Base-by-base conservation (phyloP, 2,888 invertebrate species). In the Creontiades dilutus region DNA sequence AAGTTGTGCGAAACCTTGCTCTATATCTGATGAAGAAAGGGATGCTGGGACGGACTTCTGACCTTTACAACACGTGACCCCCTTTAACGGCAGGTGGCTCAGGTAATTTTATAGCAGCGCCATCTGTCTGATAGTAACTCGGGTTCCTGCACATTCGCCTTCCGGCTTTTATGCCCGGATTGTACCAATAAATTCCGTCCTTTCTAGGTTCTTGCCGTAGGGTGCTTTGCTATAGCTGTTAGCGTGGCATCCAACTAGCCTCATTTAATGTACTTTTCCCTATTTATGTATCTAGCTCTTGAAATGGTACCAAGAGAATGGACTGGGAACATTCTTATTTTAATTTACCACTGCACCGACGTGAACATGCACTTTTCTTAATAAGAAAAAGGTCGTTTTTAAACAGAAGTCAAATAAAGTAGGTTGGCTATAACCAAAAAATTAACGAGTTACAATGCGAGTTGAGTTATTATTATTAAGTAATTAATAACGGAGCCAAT, bases 71-170 rank as follows among this genome's bases (percentile, higher is more conserved):
- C 82, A 61, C 57, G 85, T 57, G 85, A 85, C 85, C 85, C 27
- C 76, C 76, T 23, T n/a, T n/a, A 52, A 48, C 37, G 78, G 82
- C 85, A 85, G 85, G 28, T 61, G 85, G 85, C 28, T 57, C 16
- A 85, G 85, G 85, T 85, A 85, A 85, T 85, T 85, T 61, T 57
- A 61, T 46, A 61, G 85, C 16, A 61, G 85, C 37, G 85, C 85
- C 85, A 85, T 85, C 61, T 85, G 85, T 61, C 61, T 61, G 85
- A 61, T 28, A 85, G 16, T 85, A 57, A 61, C 57, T 46, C 37
- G 37, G 28, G 57, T 12, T 37, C 46, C 46, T 37, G 2, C 61
- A 37, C 37, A 37, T 37, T 37, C 52, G 27, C 52, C 4, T 7
- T 37, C 19, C 85, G 27, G 9, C 85, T 85, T 85, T 85, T 37